A percentile compares a stretch with the other conserved stretches of the same genome.
Conservation (phyloP, 2,113 vertebrate species). For the Pseudonaja textilis region DNA sequence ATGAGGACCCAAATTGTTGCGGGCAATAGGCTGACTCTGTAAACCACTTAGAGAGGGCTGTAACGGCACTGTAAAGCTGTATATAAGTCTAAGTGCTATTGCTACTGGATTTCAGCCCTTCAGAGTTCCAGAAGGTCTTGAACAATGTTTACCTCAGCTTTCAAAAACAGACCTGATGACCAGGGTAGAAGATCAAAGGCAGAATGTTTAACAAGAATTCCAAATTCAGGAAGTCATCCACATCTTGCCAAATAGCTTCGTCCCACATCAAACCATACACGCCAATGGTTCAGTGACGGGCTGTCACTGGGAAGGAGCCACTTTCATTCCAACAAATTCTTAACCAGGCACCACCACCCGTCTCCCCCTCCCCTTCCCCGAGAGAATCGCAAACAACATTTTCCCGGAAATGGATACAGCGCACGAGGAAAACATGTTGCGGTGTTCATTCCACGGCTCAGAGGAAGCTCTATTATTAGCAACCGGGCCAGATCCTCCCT, state of each 20-base stretch:
- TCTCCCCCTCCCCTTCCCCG: neutral
- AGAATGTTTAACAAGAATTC: neutral
- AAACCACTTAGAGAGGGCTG: too few species aligned
- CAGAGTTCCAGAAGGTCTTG: neutral
- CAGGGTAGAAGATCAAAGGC: neutral
- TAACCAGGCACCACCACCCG: accelerated
- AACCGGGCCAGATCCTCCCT: neutral
- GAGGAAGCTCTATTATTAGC: neutral
- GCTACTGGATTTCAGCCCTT: neutral
- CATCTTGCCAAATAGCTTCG: neutral
- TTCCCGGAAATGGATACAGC: slow-evolving; percentile 1
- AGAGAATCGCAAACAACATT: accelerated
- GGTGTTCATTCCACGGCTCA: neutral
- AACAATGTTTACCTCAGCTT: neutral
- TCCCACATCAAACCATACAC: neutral
- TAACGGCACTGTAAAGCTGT: too few species aligned
- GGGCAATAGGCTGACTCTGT: too few species aligned
- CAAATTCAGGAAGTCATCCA: neutral
- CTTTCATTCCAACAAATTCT: neutral
- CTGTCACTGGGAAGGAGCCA: neutral
- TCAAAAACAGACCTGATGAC: neutral
- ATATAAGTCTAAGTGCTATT: too few species aligned
- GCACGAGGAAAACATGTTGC: neutral
- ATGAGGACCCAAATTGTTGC: too few species aligned
- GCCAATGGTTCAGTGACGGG: neutral